Evolutionary conservation across 2,113 vertebrate genomes (phyloP).

Genomic region (Heptranchias perlo): DNA sequence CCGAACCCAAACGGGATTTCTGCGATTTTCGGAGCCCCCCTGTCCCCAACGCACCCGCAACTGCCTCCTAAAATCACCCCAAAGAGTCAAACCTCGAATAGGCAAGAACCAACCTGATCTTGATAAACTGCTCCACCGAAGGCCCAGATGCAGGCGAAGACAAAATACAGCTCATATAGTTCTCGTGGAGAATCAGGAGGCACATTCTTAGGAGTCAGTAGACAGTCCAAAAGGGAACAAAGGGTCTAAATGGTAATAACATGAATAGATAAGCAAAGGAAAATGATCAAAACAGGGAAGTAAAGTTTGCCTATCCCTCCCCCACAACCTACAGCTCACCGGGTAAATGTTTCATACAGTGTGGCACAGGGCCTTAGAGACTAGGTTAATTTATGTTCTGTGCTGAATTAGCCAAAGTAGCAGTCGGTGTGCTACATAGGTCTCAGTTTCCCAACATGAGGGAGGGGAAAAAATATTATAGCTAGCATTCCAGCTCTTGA

Average conservation of each 20-base stretch:
- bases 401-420: not conserved
- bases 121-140: constrained; percentile 50
- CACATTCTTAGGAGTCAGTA: constrained; percentile 54
- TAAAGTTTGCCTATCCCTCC: not conserved
- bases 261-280: not conserved
- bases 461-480: too few species aligned
- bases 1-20: too few species aligned
- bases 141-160: constrained; percentile 55
- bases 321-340: not conserved
- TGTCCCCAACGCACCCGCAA: too few species aligned
- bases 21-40: too few species aligned
- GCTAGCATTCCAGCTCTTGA: too few species aligned
- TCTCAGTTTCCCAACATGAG: not conserved
- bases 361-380: not conserved
- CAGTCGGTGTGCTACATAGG: not conserved
- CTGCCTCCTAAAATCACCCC: too few species aligned
- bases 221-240: constrained; percentile 54
- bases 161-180: constrained; percentile 53
- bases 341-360: not conserved
- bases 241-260: constrained; percentile 46
- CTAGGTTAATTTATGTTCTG: not conserved
- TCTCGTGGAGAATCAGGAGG: constrained; percentile 51
- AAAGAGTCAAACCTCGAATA: not conserved
- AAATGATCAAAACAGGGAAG: not conserved
- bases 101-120: constrained; percentile 50